Conservation (phyloP, 2,113 vertebrate genomes). For the Nycticryphes semicollaris region DNA sequence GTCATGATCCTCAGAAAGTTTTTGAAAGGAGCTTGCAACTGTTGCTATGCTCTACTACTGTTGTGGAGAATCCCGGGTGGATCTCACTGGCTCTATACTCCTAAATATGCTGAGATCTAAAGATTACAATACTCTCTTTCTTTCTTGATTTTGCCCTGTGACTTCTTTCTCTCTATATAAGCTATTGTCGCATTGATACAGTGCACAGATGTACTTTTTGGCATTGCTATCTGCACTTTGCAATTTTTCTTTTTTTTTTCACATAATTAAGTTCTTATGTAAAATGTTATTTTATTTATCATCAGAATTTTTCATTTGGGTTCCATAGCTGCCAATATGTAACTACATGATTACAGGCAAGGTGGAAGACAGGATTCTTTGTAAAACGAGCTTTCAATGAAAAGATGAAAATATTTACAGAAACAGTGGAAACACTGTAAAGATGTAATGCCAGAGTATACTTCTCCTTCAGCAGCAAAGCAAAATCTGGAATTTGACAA, state of each 20-base stretch:
- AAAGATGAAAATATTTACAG: not conserved
- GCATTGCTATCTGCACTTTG: not conserved
- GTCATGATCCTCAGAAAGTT: not conserved
- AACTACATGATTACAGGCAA: not conserved
- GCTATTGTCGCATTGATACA: not conserved
- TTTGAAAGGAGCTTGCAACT: not conserved
- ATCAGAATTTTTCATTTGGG: not conserved
- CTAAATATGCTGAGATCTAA: not conserved
- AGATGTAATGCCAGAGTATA: not conserved
- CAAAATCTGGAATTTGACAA: not conserved
- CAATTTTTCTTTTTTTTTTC: not conserved
- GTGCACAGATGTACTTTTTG: not conserved
- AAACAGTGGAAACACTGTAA: not conserved
- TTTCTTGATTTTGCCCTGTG: not conserved
- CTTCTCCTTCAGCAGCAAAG: not conserved
- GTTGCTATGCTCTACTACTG: not conserved
- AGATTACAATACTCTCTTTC: not conserved
- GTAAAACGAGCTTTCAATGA: not conserved
- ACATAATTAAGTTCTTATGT: not conserved
- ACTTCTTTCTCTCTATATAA: not conserved
- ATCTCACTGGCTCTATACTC: not conserved
- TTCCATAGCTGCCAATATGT: not conserved
- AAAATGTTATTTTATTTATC: conserved; percentile 20
- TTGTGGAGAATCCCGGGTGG: not conserved
- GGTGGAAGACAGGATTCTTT: not conserved